phyloP scores from a whole-genome alignment of 2,113 vertebrate genomes.

The Etheostoma cragini region DNA sequence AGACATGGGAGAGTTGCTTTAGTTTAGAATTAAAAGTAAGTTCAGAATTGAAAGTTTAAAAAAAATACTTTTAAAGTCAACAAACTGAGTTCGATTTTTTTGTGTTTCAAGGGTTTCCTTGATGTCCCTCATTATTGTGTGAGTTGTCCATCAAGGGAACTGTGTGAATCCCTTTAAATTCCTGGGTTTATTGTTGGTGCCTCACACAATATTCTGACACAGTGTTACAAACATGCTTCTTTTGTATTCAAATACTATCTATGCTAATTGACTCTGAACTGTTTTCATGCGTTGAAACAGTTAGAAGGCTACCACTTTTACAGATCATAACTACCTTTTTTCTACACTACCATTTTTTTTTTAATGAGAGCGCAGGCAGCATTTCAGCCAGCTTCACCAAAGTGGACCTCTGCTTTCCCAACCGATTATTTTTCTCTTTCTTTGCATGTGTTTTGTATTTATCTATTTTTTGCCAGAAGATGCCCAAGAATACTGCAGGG shows the following conservation, averaged over 20 bases:
- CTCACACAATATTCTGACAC: conserved; percentile 3
- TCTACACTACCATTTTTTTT: neutral
- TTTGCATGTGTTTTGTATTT: conserved; percentile 1
- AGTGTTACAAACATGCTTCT: conserved; percentile 11
- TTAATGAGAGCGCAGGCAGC: conserved; percentile 18
- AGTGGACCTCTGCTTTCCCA: conserved; percentile 26
- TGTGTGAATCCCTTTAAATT: neutral
- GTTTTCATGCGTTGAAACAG: conserved; percentile 26
- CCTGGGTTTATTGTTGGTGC: neutral
- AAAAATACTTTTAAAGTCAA: conserved; percentile 7
- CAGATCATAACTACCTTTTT: neutral
- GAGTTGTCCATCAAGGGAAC: conserved; percentile 9
- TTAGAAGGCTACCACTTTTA: conserved; percentile 18
- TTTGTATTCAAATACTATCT: conserved; percentile 21
- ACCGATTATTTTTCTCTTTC: neutral
- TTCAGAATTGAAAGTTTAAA: too few relatives aligned
- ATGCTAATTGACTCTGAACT: conserved; percentile 28
- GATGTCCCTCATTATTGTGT: neutral
- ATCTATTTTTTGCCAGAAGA: conserved; percentile 29
- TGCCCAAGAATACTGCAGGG: conserved; percentile 44
- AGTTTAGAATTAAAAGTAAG: neutral
- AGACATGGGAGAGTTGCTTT: neutral
- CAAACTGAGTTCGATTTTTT: neutral
- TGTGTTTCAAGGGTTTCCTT: conserved; percentile 8
- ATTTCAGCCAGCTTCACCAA: conserved; percentile 21